Evolutionary conservation across 2,113 vertebrate species (phyloP).

Genomic region (Amphiprion ocellaris): DNA sequence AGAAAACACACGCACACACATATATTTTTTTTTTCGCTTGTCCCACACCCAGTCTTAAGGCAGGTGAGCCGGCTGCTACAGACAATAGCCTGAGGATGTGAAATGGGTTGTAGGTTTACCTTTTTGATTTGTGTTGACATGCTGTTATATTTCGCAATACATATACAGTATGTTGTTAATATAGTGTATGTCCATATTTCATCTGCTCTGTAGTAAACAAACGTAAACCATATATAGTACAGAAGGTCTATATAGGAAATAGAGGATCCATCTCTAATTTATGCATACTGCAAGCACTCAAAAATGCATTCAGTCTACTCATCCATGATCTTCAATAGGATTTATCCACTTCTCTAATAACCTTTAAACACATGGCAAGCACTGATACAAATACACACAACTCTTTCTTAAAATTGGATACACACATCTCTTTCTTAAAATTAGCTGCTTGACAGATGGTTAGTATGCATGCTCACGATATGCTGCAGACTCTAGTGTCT

Average conservation of each 20-base stretch:
- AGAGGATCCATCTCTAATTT: background rate
- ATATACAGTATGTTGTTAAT: background rate
- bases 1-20: too few species aligned
- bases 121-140: too few species aligned
- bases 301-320: conserved; percentile 5
- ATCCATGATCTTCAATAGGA: conserved; percentile 36
- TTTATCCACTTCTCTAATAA: conserved; percentile 52
- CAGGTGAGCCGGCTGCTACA: background rate
- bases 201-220: background rate
- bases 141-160: background rate
- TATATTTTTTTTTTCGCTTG: too few species aligned
- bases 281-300: background rate
- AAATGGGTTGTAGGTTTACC: too few species aligned
- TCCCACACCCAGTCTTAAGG: background rate
- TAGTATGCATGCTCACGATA: conserved; percentile 67
- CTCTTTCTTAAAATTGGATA: background rate
- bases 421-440: conserved; percentile 2
- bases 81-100: too few species aligned
- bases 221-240: background rate
- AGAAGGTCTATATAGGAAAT: background rate
- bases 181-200: background rate
- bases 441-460: conserved; percentile 39
- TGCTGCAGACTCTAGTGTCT: conserved; percentile 59
- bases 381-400: background rate
- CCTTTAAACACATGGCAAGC: conserved; percentile 30